These are phyloP conservation scores for Pseudochirops cupreus DNA, from an alignment of 2,797 vertebrate genomes.

Conservation along the genomic window DNA sequence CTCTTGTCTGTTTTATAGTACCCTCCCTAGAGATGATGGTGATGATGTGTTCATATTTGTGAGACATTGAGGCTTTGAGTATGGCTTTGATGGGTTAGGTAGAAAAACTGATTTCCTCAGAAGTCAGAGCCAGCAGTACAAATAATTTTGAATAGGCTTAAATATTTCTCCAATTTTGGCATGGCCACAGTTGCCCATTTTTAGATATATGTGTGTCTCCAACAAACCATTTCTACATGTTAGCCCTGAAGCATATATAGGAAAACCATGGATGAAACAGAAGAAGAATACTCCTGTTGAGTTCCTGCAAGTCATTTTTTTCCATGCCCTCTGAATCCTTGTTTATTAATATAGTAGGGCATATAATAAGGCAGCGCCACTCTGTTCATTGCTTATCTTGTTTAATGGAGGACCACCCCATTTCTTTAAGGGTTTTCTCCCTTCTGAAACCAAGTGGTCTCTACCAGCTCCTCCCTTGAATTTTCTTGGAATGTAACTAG, in stretches of 20 bases:
- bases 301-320: constrained; percentile 31
- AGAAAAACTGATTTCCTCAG: constrained; percentile 28
- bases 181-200: constrained; percentile 27
- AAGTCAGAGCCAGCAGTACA: constrained; percentile 46
- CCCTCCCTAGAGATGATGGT: not conserved
- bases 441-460: not conserved
- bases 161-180: constrained; percentile 44
- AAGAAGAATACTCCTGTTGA: constrained; percentile 34
- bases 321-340: constrained; percentile 33
- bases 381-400: constrained; percentile 42
- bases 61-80: constrained; percentile 59
- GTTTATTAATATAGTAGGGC: constrained; percentile 32
- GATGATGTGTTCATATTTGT: constrained; percentile 19
- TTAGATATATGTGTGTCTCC: constrained; percentile 17
- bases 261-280: constrained; percentile 9
- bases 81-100: constrained; percentile 48
- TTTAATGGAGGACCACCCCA: not conserved
- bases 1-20: not conserved
- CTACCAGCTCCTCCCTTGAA: constrained; percentile 5
- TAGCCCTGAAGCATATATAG: not conserved
- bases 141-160: constrained; percentile 33
- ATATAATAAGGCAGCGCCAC: not conserved
- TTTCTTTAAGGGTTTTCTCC: constrained; percentile 23
- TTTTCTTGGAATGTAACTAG: constrained; percentile 19
- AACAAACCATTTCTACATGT: constrained; percentile 5